Percentiles rank a stretch among this genome's conserved stretches.
Conservation (phyloP, 2,113 vertebrate species). For the Pluvianellus socialis region DNA sequence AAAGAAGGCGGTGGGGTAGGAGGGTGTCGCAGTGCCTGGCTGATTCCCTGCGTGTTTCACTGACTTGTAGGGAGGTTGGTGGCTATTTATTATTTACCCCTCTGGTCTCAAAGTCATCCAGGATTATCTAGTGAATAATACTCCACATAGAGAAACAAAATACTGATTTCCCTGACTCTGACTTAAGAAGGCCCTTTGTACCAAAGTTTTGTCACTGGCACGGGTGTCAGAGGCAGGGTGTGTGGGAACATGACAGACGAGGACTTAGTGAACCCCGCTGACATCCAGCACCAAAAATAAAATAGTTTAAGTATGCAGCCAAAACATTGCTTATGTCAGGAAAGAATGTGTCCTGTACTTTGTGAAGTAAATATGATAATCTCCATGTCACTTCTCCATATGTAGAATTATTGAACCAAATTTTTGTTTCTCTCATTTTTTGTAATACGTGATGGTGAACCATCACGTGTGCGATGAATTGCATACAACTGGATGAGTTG, state of each 20-base stretch:
- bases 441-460: not conserved
- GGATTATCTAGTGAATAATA: not conserved
- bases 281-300: not conserved
- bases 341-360: not conserved
- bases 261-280: not conserved
- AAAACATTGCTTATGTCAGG: not conserved
- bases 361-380: not conserved
- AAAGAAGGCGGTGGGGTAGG: accelerated
- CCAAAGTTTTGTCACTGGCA: not conserved
- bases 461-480: not conserved
- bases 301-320: not conserved
- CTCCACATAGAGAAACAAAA: not conserved
- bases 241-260: not conserved
- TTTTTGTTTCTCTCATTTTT: not conserved
- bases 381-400: not conserved
- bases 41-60: not conserved
- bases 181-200: not conserved
- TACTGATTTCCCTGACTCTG: not conserved
- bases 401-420: not conserved
- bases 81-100: not conserved
- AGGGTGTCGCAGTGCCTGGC: not conserved
- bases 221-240: not conserved
- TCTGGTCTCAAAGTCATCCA: not conserved
- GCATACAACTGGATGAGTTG: not conserved
- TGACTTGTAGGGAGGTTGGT: not conserved